phyloP scores from a whole-genome alignment of 1,140 invertebrate species.

The Saccostrea echinata region DNA sequence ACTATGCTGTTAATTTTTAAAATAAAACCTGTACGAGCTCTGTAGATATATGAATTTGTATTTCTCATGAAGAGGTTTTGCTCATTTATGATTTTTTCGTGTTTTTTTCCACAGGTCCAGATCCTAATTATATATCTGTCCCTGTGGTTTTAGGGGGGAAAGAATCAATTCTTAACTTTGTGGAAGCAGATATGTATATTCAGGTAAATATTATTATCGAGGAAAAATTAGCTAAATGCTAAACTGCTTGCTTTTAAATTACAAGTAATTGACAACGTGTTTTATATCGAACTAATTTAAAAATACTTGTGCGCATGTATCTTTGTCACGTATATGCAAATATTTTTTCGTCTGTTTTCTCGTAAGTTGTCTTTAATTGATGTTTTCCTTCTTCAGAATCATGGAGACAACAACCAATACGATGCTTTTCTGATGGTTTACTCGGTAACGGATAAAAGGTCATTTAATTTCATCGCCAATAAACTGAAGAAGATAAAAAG shows the following conservation, averaged over 20 bases:
- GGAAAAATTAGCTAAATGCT: too few species aligned
- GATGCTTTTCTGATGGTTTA: constrained; percentile 4
- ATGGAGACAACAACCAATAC: background rate
- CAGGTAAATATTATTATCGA: background rate
- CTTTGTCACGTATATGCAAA: too few species aligned
- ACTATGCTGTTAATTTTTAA: background rate
- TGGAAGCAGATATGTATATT: constrained; percentile 21
- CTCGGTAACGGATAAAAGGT: constrained; percentile 8
- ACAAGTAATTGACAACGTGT: too few species aligned
- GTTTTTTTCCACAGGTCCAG: background rate
- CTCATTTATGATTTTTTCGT: background rate
- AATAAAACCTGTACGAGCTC: too few species aligned
- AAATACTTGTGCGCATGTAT: too few species aligned
- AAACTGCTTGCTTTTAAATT: too few species aligned
- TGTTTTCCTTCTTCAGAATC: background rate
- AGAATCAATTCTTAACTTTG: background rate
- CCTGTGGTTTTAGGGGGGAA: background rate
- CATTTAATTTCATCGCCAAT: background rate
- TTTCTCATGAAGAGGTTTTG: too few species aligned
- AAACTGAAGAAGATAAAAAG: background rate
- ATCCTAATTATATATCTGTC: background rate
- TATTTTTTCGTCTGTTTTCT: background rate
- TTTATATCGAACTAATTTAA: too few species aligned
- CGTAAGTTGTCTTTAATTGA: background rate
- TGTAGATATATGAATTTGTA: too few species aligned